Percentiles rank a stretch among this genome's conserved stretches.
Evolutionary conservation across 2,888 invertebrate species (phyloP).

Genomic region (Cordylochernes scorpioides): DNA sequence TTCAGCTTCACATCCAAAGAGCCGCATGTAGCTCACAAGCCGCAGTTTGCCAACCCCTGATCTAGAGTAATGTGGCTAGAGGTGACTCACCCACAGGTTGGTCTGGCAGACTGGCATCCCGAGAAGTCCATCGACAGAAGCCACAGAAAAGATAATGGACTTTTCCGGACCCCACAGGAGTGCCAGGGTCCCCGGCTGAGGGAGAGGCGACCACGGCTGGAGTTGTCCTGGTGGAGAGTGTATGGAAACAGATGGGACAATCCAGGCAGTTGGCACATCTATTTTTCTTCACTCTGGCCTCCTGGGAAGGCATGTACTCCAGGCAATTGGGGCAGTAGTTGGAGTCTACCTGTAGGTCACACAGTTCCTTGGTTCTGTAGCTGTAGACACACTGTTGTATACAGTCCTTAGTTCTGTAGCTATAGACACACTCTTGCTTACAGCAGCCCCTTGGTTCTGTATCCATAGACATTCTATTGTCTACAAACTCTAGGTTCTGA

Average conservation of each 20-base stretch:
- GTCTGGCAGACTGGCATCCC: constrained; percentile 82
- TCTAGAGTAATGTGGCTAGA: no score
- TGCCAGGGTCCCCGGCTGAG: constrained; percentile 25
- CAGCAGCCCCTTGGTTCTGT: no score
- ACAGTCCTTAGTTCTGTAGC: no score
- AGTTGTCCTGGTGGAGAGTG: constrained; percentile 56
- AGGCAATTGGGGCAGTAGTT: constrained; percentile 87
- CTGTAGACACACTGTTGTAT: no score
- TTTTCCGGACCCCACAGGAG: constrained; percentile 40
- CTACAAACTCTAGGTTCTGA: no score
- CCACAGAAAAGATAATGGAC: constrained; percentile 79
- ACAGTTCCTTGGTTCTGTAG: no score
- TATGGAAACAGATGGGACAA: constrained; percentile 83
- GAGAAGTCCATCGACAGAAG: constrained; percentile 82
- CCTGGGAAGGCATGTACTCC: constrained; percentile 78
- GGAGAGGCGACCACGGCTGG: constrained; percentile 40
- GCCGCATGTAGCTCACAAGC: no score
- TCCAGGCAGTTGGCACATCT: constrained; percentile 81
- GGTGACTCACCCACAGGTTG: constrained; percentile 55
- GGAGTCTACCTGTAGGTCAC: constrained; percentile 58
- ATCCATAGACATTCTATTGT: no score
- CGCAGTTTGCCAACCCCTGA: no score
- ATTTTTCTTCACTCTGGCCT: constrained; percentile 78
- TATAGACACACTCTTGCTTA: no score
- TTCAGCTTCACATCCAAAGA: no score